These are phyloP conservation scores for Lontra canadensis DNA, from an alignment of 2,113 vertebrate species.

Conservation along the genomic window DNA sequence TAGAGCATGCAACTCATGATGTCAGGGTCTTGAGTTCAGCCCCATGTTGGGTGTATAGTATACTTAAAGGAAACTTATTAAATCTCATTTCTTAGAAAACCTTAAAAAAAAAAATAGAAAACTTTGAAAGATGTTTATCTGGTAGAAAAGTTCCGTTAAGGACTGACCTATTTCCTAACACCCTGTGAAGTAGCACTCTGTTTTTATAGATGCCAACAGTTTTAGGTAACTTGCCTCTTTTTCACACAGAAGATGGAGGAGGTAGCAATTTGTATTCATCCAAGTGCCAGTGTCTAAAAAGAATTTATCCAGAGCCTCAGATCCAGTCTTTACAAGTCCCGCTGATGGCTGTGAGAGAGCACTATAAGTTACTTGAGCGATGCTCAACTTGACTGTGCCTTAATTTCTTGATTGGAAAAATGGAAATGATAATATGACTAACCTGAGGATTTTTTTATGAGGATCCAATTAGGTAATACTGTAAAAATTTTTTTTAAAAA, in stretches of 20 bases:
- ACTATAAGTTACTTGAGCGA: not conserved
- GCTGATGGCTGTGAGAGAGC: not conserved
- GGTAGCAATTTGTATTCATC: not conserved
- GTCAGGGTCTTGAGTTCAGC: not conserved
- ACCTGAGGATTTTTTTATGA: not conserved
- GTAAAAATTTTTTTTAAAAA: not conserved
- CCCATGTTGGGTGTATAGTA: not conserved
- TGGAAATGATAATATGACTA: not conserved
- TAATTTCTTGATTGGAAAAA: not conserved
- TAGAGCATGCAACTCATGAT: not conserved
- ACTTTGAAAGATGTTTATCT: not conserved
- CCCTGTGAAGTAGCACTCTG: not conserved
- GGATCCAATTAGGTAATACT: not conserved
- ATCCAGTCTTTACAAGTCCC: not conserved
- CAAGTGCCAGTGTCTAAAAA: not conserved
- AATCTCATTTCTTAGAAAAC: not conserved
- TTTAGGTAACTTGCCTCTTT: not conserved
- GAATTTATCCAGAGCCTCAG: not conserved
- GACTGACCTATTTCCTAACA: not conserved
- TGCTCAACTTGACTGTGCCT: not conserved
- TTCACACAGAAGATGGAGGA: not conserved
- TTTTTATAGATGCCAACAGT: not conserved
- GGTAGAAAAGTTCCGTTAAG: not conserved
- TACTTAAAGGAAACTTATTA: not conserved
- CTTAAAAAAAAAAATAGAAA: not conserved